Base-by-base conservation (phyloP, 2,888 invertebrate genomes). In the Epinotia bilunana region DNA sequence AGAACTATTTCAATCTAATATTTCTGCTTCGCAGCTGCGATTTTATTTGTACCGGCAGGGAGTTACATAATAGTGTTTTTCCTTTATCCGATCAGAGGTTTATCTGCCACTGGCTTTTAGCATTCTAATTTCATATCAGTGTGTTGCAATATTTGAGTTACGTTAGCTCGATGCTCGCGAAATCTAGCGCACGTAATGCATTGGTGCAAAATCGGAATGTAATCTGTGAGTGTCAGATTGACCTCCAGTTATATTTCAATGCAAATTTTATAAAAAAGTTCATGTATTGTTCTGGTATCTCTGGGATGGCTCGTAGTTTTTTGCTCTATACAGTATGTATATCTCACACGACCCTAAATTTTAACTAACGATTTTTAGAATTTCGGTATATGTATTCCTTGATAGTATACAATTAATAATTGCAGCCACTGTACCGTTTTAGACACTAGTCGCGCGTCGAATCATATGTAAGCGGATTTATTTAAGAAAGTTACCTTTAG, bases 1-100 rank as follows among this genome's bases (percentile, higher is more conserved):
- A 75, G 61, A 75, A 75, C 71, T 72, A 75, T 72, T 75, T 67
- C 75, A 75, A 72, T 75, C 72, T 75, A 65, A 75, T 75, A 75
- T 75, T 75, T 75, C 72, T 49, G 33, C 18, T 58, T 70, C 75
- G 61, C 75, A 75, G 75, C 75, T 75, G 75, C 46, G 71, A 75
- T 67, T 72, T 75, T 75, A 72, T 75, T 75, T 46, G 71, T 67
- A 39, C 53, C n/a, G 64, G 60, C 49, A 39, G 67, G 68, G 33
- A 65, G 57, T 75, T 71, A 64, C 23, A 57, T 75, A 71, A 72
- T 49, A 72, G 71, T 61, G 28, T 65, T 64, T 65, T 68, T 20
- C 69, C 33, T 67, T 73, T 69, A 63, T 63, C 60, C 13, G 1
- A 53, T 16, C 23, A 18, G 13, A n/a, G 20, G 39, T 9, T 43